A percentile compares a stretch with the other conserved stretches of the same genome.
phyloP scores from a whole-genome alignment of 1,140 invertebrate genomes.

The Orchesella cincta region DNA sequence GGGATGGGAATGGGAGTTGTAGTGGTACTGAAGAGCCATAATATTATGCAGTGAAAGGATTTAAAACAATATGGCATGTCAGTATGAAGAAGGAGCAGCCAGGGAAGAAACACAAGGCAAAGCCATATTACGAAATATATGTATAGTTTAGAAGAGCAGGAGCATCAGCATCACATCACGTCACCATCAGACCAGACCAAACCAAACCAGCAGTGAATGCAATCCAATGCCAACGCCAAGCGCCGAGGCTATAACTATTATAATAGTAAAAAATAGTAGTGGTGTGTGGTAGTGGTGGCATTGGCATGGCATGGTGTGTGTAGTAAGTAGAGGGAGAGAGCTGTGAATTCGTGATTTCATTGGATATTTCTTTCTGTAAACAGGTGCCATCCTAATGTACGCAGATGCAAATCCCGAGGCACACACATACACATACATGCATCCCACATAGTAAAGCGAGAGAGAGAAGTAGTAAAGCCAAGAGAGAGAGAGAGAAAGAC shows the following conservation, averaged over 20 bases:
- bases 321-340: not conserved
- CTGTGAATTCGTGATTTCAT: constrained; percentile 35
- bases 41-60: constrained; percentile 27
- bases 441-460: not conserved
- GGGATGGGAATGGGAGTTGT: constrained; percentile 22
- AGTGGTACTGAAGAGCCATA: not conserved
- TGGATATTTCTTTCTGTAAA: constrained; percentile 32
- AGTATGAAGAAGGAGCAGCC: not conserved
- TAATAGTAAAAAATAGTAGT: constrained; percentile 14
- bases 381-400: constrained; percentile 35
- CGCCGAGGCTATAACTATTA: no score
- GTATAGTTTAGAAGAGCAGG: no score
- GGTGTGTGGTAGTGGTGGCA: not conserved
- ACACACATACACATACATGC: constrained; percentile 21
- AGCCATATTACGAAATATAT: no score
- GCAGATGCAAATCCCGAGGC: constrained; percentile 31
- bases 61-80: constrained; percentile 26
- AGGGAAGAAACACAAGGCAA: no score
- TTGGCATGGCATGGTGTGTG: no score
- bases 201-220: no score
- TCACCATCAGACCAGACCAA: no score
- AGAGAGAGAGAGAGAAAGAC: not conserved
- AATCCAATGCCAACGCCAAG: no score
- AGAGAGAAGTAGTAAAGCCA: not conserved
- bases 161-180: no score